Base-by-base conservation (phyloP, 2,888 invertebrate species). In the Tipula helvola region DNA sequence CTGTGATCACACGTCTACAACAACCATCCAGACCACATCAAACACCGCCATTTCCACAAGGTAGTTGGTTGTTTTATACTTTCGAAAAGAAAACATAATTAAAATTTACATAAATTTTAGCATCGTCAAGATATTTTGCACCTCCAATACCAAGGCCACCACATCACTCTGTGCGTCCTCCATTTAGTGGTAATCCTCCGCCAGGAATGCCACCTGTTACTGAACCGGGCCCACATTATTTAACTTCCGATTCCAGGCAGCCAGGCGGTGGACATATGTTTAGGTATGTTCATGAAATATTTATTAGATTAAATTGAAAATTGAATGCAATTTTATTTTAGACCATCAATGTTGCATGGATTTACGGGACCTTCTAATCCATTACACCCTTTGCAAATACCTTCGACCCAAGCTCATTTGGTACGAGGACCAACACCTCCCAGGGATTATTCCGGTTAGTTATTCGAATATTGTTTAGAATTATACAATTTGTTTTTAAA, bases 1-100 rank as follows among this genome's bases (percentile, higher is more conserved):
- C 94, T 71, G 94, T 94, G 7, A 94, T 94, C 85, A 94, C 94
- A 8, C 91, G 94, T 88, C 93, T 94, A 93, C 91, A 94, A 83
- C 93, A 94, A 88, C 88, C 89, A 39, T 88, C 89, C 4, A 52
- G 57, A 52, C 36, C 36, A 52, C 44, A 42, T 36, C 52, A 36
- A 39, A 36, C 57, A 28, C 16, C 39, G 3, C 57, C 86, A 36
- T 86, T 39, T 86, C n/a, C 52, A 10, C 86, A 86, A 86, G 86
- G 86, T 86, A 85, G 39, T 41, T n/a, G 7, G 4, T 84, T 39
- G 36, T 84, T 36, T 39, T 39, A 36, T 83, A 12, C 2, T 84
- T 84, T 36, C 7, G 13, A 36, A 39, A 7, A 2, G 5, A 84
- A 28, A 36, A 36, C 2, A 3, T 36, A 8, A 36, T 83, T 71